Evolutionary conservation across 2,888 invertebrate species (phyloP).

Genomic region (Acronicta leporina): DNA sequence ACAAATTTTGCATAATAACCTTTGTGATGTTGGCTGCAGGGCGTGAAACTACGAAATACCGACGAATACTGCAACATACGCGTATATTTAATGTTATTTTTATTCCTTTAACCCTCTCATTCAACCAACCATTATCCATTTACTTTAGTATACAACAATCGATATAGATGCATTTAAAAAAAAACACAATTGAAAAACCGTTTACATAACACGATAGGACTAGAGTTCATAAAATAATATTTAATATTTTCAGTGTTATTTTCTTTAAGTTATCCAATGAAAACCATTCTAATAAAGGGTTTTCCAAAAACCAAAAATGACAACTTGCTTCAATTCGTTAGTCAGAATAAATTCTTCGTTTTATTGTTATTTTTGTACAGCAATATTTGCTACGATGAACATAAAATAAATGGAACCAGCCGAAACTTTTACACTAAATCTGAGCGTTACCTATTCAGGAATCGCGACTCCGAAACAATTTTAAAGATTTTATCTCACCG

Average conservation of each 20-base stretch:
- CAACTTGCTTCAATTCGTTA: no score
- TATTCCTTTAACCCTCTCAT: slow-evolving; percentile 33
- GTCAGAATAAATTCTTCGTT: no score
- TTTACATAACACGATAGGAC: neutral
- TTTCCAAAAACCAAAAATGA: no score
- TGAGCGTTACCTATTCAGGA: slow-evolving; percentile 41
- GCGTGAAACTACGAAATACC: slow-evolving; percentile 66
- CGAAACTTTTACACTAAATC: slow-evolving; percentile 47
- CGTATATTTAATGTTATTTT: slow-evolving; percentile 44
- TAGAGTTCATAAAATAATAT: slow-evolving; percentile 7
- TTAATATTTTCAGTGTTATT: neutral
- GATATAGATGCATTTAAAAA: no score
- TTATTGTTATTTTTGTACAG: slow-evolving; percentile 17
- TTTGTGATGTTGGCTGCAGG: slow-evolving; percentile 69
- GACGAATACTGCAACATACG: slow-evolving; percentile 47
- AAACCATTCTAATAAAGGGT: no score
- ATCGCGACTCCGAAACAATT: slow-evolving; percentile 51
- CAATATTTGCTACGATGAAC: slow-evolving; percentile 41
- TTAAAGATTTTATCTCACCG: slow-evolving; percentile 53
- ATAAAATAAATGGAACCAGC: slow-evolving; percentile 46
- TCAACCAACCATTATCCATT: slow-evolving; percentile 17
- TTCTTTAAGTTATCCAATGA: no score
- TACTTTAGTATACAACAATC: no score
- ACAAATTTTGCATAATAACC: slow-evolving; percentile 82
- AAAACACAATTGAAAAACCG: no score